phyloP scores from a whole-genome alignment of 2,113 vertebrate genomes.

The Gopherus evgoodei region DNA sequence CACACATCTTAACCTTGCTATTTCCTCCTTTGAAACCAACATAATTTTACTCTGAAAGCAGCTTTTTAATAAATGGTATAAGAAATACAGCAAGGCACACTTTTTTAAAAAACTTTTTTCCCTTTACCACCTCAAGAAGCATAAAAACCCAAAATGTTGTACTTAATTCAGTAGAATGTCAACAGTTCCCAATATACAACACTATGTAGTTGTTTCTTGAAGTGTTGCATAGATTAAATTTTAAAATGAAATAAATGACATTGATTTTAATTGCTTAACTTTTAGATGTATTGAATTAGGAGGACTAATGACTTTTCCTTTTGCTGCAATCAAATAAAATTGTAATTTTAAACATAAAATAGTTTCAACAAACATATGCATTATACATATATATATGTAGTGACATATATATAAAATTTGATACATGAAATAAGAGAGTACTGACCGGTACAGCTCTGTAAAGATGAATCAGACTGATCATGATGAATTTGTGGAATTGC shows the following conservation, averaged over 20 bases:
- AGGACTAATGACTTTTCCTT: constrained; percentile 69
- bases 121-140: constrained; percentile 84
- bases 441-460: constrained; percentile 67
- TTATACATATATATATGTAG: constrained; percentile 72
- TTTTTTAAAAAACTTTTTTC: constrained; percentile 84
- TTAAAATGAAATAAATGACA: constrained; percentile 74
- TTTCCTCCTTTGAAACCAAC: constrained; percentile 81
- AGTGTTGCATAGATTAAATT: constrained; percentile 92
- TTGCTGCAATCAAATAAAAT: constrained; percentile 74
- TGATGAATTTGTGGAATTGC: constrained; percentile 54
- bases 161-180: constrained; percentile 82
- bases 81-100: constrained; percentile 98
- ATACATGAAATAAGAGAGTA: constrained; percentile 75
- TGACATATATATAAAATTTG: too few species aligned
- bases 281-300: constrained; percentile 49
- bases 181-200: constrained; percentile 85
- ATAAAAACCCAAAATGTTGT: constrained; percentile 81
- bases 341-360: constrained; percentile 70
- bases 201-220: constrained; percentile 83
- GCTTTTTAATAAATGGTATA: constrained; percentile 89
- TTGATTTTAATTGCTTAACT: constrained; percentile 72
- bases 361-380: constrained; percentile 69
- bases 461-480: constrained; percentile 41
- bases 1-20: constrained; percentile 88
- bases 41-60: constrained; percentile 85